Evolutionary conservation across 2,797 vertebrate species (phyloP), one percentile per base, ranked within the genome.

Genomic region (Myotis findleyi): DNA sequence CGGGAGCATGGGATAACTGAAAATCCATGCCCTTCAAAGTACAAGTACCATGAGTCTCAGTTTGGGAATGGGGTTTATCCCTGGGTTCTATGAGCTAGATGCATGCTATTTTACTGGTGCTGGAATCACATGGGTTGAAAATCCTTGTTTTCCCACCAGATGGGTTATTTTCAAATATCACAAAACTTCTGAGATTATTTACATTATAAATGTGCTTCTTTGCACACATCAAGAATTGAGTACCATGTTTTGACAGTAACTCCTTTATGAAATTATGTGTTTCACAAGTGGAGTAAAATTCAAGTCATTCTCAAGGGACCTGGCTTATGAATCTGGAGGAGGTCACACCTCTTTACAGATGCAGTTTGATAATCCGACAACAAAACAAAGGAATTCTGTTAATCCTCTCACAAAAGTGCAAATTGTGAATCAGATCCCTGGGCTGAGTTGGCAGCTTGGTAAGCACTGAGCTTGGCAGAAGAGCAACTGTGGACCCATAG

Each of bases 81-180:
- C 13, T 30, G 23, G 41, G 14, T 38, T 90, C 77, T 75, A 1
- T 21, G 51, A 87, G 71, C 53, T 55, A 55, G 80, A 62, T 10
- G 9, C 38, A 64, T 82, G 87, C 79, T 90, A 73, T 80, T 92
- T 95, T 94, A 88, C 93, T 51, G 93, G 91, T 80, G 59, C 73
- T 93, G 85, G 92, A 90, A 96, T 88, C 87, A 93, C 96, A 95
- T 77, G 91, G 96, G 93, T 85, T 87, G 80, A 92, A 95, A 95
- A 96, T 93, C 89, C 88, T 96, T 97, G 95, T 96, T 97, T 96
- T 96, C 85, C 94, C 82, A 92, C 90, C 96, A 96, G 95, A 96
- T 97, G 96, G 97, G 90, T 96, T 97, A 97, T 96, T 97, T 96
- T 97, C 97, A 97, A 97, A 95, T 97, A 95, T 96, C 96, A 96